phyloP scores from a whole-genome alignment of 2,113 vertebrate species.

The Nyctereutes procyonoides region DNA sequence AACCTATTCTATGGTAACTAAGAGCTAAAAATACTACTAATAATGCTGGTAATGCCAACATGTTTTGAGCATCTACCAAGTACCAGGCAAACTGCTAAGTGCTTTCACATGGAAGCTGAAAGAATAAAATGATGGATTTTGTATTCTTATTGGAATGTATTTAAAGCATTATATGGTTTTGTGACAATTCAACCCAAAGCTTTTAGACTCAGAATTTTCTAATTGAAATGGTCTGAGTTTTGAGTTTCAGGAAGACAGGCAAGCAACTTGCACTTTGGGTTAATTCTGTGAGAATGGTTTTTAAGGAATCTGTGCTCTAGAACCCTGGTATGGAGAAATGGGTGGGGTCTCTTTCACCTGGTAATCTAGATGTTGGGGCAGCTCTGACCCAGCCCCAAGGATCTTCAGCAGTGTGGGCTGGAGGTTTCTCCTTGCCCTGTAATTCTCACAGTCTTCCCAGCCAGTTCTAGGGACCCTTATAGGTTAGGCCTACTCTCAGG shows the following conservation, averaged over 20 bases:
- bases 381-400: not conserved
- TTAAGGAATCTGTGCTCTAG: not conserved
- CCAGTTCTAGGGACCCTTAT: not conserved
- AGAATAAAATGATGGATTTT: not conserved
- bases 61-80: not conserved
- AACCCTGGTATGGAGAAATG: not conserved
- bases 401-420: not conserved
- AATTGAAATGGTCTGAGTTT: not conserved
- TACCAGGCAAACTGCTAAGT: not conserved
- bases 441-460: not conserved
- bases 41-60: no score
- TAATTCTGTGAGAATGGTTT: not conserved
- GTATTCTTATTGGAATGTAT: not conserved
- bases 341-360: not conserved
- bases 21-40: not conserved
- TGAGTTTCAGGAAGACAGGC: not conserved
- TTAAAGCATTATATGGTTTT: not conserved
- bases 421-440: not conserved
- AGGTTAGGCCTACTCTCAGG: not conserved
- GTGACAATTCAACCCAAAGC: not conserved
- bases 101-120: not conserved
- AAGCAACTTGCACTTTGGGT: not conserved
- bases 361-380: not conserved
- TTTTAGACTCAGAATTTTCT: conserved; percentile 11
- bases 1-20: not conserved